Base-by-base conservation (phyloP, 1,140 invertebrate genomes). In the Anthonomus grandis region DNA sequence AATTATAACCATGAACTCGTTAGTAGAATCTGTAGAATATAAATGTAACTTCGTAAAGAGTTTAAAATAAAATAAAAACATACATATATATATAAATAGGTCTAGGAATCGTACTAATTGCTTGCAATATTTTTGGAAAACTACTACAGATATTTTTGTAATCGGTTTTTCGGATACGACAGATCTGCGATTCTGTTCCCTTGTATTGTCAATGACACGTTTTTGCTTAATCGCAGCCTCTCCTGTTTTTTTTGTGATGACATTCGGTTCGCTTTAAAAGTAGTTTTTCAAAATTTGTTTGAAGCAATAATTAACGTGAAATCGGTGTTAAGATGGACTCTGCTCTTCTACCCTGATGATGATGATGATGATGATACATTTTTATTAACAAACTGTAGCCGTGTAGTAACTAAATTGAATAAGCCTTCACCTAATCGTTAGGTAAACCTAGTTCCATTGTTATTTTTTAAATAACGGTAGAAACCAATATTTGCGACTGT, bases 101-200 rank as follows among this genome's bases (percentile, higher is more conserved):
- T 42, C 13, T 17, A 17, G 21, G 22, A 46, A 25, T 45, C 37
- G 18, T 48, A 19, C 22, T 13, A 36, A 36, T n/a, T 21, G 6
- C 6, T 9, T 4, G 23, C 18, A 18, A 13, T 36, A 48, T 48
- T 48, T 48, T 48, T 48, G 46, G 24, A 48, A 22, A 48, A 48
- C 46, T 48, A 34, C 46, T 48, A 2, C 1, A 42, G 37, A 17
- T 48, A 48, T 48, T 48, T 48, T 48, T 48, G 46, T 48, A 48
- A 48, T 36, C 19, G n/a, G 13, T 13, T 27, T 19, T 19, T n/a
- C 10, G 2, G n/a, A 48, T 31, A 31, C n/a, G 19, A 48, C 25
- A 48, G 46, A 48, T 15, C 27, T 13, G 5, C 2, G 4, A 12
- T 17, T 12, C 18, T 17, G 31, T 18, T 17, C 37, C 27, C 27